Percentiles rank a stretch among this genome's conserved stretches.
Conservation (phyloP, 92 coral and sea anemone genomes). For the Phenganax stokvisi region DNA sequence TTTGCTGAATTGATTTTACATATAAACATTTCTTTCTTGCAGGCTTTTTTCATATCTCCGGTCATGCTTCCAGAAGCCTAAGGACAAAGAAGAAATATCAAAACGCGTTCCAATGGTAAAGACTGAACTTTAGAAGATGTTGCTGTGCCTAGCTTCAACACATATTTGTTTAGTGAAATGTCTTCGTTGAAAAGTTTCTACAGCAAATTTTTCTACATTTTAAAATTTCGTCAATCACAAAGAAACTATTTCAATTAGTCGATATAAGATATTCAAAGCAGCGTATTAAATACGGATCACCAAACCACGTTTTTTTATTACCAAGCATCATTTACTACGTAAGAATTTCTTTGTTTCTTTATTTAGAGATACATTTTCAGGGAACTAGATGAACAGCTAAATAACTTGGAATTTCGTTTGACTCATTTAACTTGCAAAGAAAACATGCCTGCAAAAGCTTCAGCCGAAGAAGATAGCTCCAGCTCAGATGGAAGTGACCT, state of each 20-base stretch:
- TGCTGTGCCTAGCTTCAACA: too few relatives aligned
- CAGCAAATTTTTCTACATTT: too few relatives aligned
- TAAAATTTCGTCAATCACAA: too few relatives aligned
- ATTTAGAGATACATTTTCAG: constrained; percentile 33
- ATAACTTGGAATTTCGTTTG: constrained; percentile 28
- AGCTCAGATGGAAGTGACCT: constrained; percentile 12
- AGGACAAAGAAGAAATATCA: neutral
- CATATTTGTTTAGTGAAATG: too few relatives aligned
- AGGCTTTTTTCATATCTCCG: neutral
- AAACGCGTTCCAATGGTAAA: constrained; percentile 18
- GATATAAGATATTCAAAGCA: too few relatives aligned
- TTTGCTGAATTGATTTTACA: neutral
- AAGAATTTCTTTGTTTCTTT: neutral
- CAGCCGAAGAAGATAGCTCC: neutral
- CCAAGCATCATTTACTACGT: neutral
- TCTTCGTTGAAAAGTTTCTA: too few relatives aligned
- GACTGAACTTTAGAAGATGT: neutral
- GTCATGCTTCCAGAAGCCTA: neutral
- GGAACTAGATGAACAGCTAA: constrained; percentile 31
- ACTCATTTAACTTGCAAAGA: constrained; percentile 14
- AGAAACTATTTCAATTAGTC: too few relatives aligned
- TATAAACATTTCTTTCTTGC: neutral
- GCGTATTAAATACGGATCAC: neutral
- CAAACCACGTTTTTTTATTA: neutral
- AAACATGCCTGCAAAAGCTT: constrained; percentile 28